A percentile compares a stretch with the other conserved stretches of the same genome.
Evolutionary conservation across 2,888 invertebrate species (phyloP).

Genomic region (Lasioglossum zephyrum): DNA sequence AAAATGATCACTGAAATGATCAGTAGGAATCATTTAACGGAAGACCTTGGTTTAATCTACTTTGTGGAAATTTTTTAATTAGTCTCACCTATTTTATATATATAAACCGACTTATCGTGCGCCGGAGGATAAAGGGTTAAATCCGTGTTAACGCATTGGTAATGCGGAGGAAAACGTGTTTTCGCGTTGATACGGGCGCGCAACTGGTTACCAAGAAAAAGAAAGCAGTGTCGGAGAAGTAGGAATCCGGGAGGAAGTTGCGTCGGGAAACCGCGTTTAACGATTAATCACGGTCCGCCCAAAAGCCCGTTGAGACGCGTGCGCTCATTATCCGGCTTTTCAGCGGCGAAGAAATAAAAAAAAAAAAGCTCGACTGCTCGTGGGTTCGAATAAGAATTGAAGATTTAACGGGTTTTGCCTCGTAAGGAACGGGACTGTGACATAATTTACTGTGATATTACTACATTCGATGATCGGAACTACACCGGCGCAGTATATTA

Average conservation of each 20-base stretch:
- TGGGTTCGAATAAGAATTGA: constrained; percentile 1
- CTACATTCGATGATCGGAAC: not conserved
- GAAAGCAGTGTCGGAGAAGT: not conserved
- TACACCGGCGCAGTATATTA: not conserved
- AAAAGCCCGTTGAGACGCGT: constrained; percentile 36
- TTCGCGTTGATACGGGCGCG: not conserved
- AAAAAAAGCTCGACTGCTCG: constrained; percentile 2
- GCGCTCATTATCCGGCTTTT: constrained; percentile 60
- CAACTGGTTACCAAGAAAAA: constrained; percentile 11
- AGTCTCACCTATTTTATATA: not conserved
- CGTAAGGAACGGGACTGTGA: not conserved
- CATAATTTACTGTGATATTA: not conserved
- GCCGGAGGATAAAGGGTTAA: not conserved
- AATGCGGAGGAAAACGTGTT: constrained; percentile 1
- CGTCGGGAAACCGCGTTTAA: constrained; percentile 31
- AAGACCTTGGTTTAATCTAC: not conserved
- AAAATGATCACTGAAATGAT: too few relatives aligned
- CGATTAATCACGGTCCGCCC: constrained; percentile 46
- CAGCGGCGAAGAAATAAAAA: constrained; percentile 45
- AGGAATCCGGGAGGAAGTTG: constrained; percentile 22
- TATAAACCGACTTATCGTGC: not conserved
- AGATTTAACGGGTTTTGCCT: not conserved
- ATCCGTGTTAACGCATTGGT: not conserved
- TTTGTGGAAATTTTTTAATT: not conserved
- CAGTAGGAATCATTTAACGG: too few relatives aligned